Percentiles rank a stretch among this genome's conserved stretches.
phyloP scores from a whole-genome alignment of 2,797 vertebrate species.

The Eulemur rubriventer region DNA sequence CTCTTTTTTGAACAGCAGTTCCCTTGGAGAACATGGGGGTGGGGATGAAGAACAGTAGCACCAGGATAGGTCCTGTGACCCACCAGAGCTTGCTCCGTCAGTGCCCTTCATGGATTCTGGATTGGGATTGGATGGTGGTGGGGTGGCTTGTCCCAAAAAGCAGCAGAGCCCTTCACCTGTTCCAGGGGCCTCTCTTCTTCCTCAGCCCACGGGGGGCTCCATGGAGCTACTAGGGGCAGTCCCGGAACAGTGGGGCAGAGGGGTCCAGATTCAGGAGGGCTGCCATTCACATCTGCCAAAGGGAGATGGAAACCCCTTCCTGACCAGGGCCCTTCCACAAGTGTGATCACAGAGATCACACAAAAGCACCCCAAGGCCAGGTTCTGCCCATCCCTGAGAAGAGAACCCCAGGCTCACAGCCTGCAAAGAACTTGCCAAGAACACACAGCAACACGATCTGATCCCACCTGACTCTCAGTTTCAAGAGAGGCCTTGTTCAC shows the following conservation, averaged over 20 bases:
- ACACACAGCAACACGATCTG: not conserved
- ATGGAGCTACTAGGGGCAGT: not conserved
- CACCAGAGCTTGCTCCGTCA: not conserved
- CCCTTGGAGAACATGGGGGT: not conserved
- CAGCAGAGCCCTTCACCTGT: not conserved
- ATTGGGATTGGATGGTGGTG: not conserved
- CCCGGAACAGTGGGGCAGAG: not conserved
- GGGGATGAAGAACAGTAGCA: not conserved
- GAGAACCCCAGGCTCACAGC: not conserved
- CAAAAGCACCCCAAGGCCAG: not conserved
- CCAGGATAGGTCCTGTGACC: not conserved
- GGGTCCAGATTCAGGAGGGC: not conserved
- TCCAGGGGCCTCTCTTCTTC: not conserved
- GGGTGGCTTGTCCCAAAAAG: not conserved
- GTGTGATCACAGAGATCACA: not conserved
- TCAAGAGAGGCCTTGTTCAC: not conserved
- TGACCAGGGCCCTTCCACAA: not conserved
- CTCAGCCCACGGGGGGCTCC: not conserved
- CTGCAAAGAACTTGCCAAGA: not conserved
- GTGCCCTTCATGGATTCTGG: not conserved
- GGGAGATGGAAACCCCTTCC: not conserved
- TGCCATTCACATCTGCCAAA: not conserved
- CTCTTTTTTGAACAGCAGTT: conserved; percentile 2
- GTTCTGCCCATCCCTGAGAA: not conserved
- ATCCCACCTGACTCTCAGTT: not conserved